These are phyloP conservation scores for Drosophila macrospina DNA, from an alignment of 2,888 invertebrate genomes.

Conservation along the genomic window DNA sequence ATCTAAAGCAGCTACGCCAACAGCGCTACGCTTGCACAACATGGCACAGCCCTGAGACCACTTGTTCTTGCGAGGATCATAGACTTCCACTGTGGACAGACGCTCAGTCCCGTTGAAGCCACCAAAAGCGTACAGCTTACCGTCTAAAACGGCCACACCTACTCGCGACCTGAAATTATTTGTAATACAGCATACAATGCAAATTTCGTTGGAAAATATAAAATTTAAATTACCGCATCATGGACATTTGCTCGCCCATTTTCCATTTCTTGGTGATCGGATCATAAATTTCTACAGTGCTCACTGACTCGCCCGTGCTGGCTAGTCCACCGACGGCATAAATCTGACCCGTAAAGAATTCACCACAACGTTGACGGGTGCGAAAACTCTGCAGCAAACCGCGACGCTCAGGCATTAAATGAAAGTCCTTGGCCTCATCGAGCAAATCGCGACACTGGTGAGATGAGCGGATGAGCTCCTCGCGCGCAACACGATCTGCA, in stretches of 20 bases:
- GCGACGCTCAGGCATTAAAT: slow-evolving; percentile 93
- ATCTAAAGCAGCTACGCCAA: slow-evolving; percentile 92
- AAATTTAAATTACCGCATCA: slow-evolving; percentile 86
- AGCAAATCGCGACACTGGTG: slow-evolving; percentile 93
- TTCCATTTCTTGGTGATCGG: slow-evolving; percentile 90
- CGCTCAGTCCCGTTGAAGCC: slow-evolving; percentile 94
- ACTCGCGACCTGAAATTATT: slow-evolving; percentile 88
- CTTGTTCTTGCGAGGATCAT: slow-evolving; percentile 89
- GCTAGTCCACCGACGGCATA: slow-evolving; percentile 95
- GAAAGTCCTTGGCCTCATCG: slow-evolving; percentile 95
- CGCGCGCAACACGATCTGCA: slow-evolving; percentile 92
- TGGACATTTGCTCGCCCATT: slow-evolving; percentile 93
- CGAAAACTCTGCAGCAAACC: slow-evolving; percentile 90
- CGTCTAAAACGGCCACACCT: slow-evolving; percentile 93
- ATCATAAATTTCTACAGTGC: slow-evolving; percentile 94
- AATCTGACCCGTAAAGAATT: slow-evolving; percentile 91
- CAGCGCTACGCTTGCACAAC: slow-evolving; percentile 91
- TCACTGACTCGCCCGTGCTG: slow-evolving; percentile 92
- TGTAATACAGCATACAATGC: not conserved
- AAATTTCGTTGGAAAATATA: not conserved
- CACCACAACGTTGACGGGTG: slow-evolving; percentile 91
- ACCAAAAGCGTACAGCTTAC: slow-evolving; percentile 92
- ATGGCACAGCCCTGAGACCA: slow-evolving; percentile 93
- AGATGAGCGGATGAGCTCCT: slow-evolving; percentile 91
- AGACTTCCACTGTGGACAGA: slow-evolving; percentile 93